phyloP scores from a whole-genome alignment of 35 echinoderm and acorn worm species.

The Strongylocentrotus purpuratus region DNA sequence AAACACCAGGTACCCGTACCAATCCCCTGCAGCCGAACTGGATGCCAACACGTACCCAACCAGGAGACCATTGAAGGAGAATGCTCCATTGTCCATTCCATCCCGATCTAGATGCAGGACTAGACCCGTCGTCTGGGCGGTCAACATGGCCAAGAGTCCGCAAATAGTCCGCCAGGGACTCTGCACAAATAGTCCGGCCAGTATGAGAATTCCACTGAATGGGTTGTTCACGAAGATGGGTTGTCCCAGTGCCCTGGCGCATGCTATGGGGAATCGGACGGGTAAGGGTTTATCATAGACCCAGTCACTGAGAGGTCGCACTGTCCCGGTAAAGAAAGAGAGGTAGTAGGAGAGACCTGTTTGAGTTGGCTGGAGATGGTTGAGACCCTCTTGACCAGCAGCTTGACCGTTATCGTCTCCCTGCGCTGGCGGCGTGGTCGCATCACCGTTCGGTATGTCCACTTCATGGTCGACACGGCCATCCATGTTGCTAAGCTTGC shows the following conservation, averaged over 20 bases:
- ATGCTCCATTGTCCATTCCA: slow-evolving; percentile 55
- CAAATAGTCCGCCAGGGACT: slow-evolving; percentile 68
- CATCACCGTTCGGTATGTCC: slow-evolving; percentile 17
- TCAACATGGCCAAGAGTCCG: slow-evolving; percentile 54
- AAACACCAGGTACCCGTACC: slow-evolving; percentile 63
- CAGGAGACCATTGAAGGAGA: slow-evolving; percentile 67
- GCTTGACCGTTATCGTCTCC: background rate
- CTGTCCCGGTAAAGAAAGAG: slow-evolving; percentile 56
- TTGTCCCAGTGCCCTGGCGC: slow-evolving; percentile 59
- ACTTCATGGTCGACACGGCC: background rate
- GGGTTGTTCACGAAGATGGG: slow-evolving; percentile 77
- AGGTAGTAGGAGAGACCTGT: slow-evolving; percentile 28
- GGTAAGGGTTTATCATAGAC: slow-evolving; percentile 46
- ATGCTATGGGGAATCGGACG: slow-evolving; percentile 60
- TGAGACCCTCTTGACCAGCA: background rate
- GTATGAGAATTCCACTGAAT: slow-evolving; percentile 61
- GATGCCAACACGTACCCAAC: slow-evolving; percentile 58
- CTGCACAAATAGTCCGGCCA: slow-evolving; percentile 67
- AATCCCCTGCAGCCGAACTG: slow-evolving; percentile 39
- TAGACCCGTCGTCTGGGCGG: slow-evolving; percentile 60
- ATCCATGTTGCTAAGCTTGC: background rate
- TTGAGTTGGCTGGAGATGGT: background rate
- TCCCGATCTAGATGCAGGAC: slow-evolving; percentile 46
- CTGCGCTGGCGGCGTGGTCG: slow-evolving; percentile 32
- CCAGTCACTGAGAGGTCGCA: slow-evolving; percentile 63